phyloP scores from a whole-genome alignment of 2,797 vertebrate genomes.

The Euphonia xanthogaster region DNA sequence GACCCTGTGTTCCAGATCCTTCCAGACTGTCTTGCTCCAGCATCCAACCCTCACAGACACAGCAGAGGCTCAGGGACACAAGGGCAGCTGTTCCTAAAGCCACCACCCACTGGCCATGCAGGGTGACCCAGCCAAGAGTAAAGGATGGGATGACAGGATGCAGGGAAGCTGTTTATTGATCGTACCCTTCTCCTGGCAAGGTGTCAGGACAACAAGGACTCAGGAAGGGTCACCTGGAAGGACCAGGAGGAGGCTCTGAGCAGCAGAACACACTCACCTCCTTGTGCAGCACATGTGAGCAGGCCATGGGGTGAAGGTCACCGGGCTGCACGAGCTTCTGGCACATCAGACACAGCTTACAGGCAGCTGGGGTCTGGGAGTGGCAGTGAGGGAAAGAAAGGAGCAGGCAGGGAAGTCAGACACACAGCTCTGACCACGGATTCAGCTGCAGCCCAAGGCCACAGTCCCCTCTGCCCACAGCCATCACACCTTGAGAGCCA shows the following conservation, averaged over 20 bases:
- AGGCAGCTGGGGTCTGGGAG: constrained; percentile 67
- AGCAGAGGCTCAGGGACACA: background rate
- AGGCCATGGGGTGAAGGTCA: constrained; percentile 85
- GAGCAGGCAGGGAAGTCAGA: background rate
- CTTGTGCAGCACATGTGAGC: constrained; percentile 86
- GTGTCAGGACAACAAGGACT: background rate
- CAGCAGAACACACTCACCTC: constrained; percentile 75
- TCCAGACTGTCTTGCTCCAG: background rate
- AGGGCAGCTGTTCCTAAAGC: background rate
- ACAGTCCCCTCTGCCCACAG: background rate
- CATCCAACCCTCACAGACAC: background rate
- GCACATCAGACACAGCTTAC: constrained; percentile 92
- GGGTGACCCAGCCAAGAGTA: background rate
- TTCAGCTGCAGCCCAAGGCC: background rate
- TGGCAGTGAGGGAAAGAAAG: background rate
- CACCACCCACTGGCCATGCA: fast-evolving
- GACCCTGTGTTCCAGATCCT: background rate
- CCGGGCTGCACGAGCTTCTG: constrained; percentile 85
- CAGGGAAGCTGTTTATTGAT: background rate
- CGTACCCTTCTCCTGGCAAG: background rate
- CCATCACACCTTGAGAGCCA: fast-evolving
- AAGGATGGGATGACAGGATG: background rate
- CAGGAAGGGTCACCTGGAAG: background rate
- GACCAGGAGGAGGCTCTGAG: fast-evolving
- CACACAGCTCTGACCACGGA: fast-evolving